Evolutionary conservation across 2,113 vertebrate species (phyloP), one percentile per base, ranked within the genome.

Genomic region (Chamaea fasciata): DNA sequence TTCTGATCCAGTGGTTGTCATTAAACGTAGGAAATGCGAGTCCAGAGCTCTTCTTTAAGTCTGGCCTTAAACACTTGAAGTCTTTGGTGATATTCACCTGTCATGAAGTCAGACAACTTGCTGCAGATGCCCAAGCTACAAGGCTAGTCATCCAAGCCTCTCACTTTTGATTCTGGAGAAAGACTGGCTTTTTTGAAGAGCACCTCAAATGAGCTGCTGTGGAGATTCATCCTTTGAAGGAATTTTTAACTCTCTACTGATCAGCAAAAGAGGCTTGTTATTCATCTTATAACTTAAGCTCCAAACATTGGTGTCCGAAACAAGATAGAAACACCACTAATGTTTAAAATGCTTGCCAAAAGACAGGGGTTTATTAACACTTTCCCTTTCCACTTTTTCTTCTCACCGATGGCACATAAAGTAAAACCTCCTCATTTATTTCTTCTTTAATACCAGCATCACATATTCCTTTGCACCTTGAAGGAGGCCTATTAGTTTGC

Each of bases 21-120:
- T 53, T 35, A 44, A 26, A 69, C 59, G 64, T 13, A 24, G 7
- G 44, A 85, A 65, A 69, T 7, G 4, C 0, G 0, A 15, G 39
- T 59, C 83, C 21, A 11, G 31, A 88, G 21, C 41, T 79, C 27
- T 33, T 71, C 62, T 60, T 78, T 73, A 68, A 74, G 23, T 17
- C 28, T 56, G 41, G 15, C 13, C n/a, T 65, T 65, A 68, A 87
- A 84, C 24, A 56, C 4, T 16, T 56, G 33, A 76, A 80, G 21
- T 52, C 53, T 67, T 70, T 27, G 37, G 9, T 53, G 67, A 69
- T 69, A 44, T 10, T 73, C 37, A 65, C 7, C 17, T 47, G 41
- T 1, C 20, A 47, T 20, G 44, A 73, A 76, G 68, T 27, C 28
- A 91, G 31, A 63, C 13, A 55, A 3, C 9, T 64, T 56, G 11